Conservation (phyloP, 2,113 vertebrate species). For the Mustela lutreola region DNA sequence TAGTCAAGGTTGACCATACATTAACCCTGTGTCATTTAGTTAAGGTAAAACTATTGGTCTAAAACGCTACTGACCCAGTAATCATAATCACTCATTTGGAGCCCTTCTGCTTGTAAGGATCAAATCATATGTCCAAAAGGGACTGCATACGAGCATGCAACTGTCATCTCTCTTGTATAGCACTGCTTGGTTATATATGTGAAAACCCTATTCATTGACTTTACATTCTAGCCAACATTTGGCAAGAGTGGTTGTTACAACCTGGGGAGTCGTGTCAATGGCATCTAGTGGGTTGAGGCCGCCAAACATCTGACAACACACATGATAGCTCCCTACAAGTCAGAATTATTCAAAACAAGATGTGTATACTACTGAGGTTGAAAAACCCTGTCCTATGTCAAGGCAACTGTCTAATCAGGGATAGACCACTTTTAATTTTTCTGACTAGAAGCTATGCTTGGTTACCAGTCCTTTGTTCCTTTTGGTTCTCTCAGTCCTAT, state of each 20-base stretch:
- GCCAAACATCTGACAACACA: background rate
- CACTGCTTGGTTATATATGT: background rate
- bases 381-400: background rate
- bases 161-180: background rate
- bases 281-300: background rate
- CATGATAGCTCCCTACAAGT: background rate
- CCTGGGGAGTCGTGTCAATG: background rate
- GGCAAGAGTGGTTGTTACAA: background rate
- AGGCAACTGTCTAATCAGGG: background rate
- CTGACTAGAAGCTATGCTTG: background rate
- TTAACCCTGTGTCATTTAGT: conserved; percentile 56
- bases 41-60: conserved; percentile 23
- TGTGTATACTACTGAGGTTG: background rate
- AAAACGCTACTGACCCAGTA: background rate
- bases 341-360: background rate
- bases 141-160: background rate
- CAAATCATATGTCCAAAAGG: background rate
- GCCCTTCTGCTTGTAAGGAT: background rate
- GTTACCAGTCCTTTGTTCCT: background rate
- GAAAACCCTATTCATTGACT: background rate
- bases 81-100: conserved; percentile 1
- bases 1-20: conserved; percentile 45
- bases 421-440: background rate
- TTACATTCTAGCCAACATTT: background rate
- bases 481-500: background rate